phyloP scores from a whole-genome alignment of 2,888 invertebrate species.

The Listrodromus nycthemerus region DNA sequence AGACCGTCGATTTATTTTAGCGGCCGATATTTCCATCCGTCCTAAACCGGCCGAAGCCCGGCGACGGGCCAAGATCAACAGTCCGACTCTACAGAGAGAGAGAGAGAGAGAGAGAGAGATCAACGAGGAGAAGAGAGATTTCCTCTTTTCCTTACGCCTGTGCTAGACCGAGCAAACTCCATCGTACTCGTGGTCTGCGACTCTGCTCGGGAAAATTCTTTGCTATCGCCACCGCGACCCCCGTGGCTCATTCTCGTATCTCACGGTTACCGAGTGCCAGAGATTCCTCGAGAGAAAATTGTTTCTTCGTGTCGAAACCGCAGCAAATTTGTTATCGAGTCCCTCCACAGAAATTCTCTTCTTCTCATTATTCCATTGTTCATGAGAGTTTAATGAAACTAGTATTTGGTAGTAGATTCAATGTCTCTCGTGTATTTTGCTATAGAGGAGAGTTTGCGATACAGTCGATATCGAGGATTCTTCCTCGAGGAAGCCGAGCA shows the following conservation, averaged over 20 bases:
- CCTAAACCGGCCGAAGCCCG: constrained; percentile 73
- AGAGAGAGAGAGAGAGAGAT: constrained; percentile 31
- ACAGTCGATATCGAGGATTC: not conserved
- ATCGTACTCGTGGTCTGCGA: constrained; percentile 27
- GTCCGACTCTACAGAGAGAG: constrained; percentile 35
- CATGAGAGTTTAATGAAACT: too few relatives aligned
- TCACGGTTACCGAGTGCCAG: not conserved
- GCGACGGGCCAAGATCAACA: constrained; percentile 82
- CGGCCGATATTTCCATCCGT: constrained; percentile 84
- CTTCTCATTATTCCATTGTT: not conserved
- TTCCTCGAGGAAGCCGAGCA: constrained; percentile 31
- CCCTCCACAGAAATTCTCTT: too few relatives aligned
- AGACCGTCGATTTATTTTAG: constrained; percentile 82
- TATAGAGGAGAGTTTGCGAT: not conserved
- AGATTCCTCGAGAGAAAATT: too few relatives aligned
- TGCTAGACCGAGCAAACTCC: constrained; percentile 7
- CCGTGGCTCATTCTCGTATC: constrained; percentile 46
- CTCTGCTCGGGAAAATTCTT: constrained; percentile 39
- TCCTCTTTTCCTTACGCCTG: constrained; percentile 26
- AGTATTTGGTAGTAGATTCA: too few relatives aligned
- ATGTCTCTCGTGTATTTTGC: not conserved
- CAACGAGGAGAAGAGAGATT: constrained; percentile 27
- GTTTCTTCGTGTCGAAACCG: too few relatives aligned
- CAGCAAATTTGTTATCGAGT: too few relatives aligned
- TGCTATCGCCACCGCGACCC: constrained; percentile 43